Base-by-base conservation (phyloP, 2,113 vertebrate species). In the Prunella fulvescens region DNA sequence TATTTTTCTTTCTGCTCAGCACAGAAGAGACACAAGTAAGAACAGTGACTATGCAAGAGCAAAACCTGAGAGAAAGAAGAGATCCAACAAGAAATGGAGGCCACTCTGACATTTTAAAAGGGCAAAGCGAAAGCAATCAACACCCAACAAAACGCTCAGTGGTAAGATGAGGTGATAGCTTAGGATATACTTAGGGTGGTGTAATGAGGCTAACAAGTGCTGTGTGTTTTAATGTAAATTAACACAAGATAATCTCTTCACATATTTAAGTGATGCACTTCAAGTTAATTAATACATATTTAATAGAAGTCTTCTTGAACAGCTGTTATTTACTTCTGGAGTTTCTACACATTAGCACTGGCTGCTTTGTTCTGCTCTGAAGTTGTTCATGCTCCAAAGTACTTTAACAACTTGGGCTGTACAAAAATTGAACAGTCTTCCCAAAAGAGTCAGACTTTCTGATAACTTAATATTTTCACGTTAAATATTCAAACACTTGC, bases 211-310 rank as follows among this genome's bases (percentile, higher is more conserved):
- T 96, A 96, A 95, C 92, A 96, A 97, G 95, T 96, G 92, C 95
- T 79, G 86, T 91, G 92, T 96, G 95, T 95, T 96, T 97, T 96
- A 96, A 95, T 95, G 93, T 95, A 97, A 97, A 96, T 96, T 95
- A 96, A 96, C 95, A 95, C 94, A 93, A 92, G 96, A 96, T 95
- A 96, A 97, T 96, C 96, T 97, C 97, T 97, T 96, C 96, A 93
- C 94, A 95, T 96, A 96, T 96, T 96, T 94, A 96, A 97, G 96
- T 91, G 86, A 95, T 92, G 93, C 95, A 96, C 97, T 97, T 96
- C 96, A 97, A 95, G 96, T 96, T 96, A 97, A 97, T 97, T 97
- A 97, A 97, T 97, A 97, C 93, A 95, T 96, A 96, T 96, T 97
- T 97, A 96, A 96, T 93, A 97, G 83, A 96, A 83, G 94, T 92